phyloP scores from a whole-genome alignment of 2,888 invertebrate species.

The Sesamia inferens region DNA sequence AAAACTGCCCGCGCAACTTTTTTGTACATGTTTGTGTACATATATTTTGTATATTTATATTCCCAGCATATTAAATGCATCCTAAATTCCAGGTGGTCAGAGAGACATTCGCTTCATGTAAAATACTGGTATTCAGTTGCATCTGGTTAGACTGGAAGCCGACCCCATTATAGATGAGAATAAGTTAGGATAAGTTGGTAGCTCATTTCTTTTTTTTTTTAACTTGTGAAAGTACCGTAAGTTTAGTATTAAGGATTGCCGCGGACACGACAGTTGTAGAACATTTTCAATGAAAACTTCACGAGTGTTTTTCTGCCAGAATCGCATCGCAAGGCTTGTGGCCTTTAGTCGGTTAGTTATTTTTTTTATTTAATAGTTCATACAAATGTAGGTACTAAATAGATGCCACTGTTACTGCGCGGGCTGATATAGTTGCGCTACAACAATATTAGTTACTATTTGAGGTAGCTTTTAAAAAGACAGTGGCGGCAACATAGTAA shows the following conservation, averaged over 20 bases:
- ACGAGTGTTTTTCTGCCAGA: not conserved
- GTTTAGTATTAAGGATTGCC: not conserved
- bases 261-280: not conserved
- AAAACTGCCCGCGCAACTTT: conserved; percentile 6
- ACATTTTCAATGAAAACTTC: not conserved
- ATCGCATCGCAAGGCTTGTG: not conserved
- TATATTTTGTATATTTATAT: conserved; percentile 9
- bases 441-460: not conserved
- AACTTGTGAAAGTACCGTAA: no score
- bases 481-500: not conserved
- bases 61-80: not conserved
- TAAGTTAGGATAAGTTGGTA: no score
- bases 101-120: no score
- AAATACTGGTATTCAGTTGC: no score
- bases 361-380: no score
- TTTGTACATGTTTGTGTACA: not conserved
- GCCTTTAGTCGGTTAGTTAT: no score
- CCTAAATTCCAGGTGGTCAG: no score
- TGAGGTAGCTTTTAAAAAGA: not conserved
- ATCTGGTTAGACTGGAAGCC: no score
- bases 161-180: no score
- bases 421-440: not conserved
- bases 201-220: no score
- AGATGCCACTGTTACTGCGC: not conserved
- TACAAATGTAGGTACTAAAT: not conserved